Base-by-base conservation (phyloP, 2,113 vertebrate species). In the Tachysurus vachellii region DNA sequence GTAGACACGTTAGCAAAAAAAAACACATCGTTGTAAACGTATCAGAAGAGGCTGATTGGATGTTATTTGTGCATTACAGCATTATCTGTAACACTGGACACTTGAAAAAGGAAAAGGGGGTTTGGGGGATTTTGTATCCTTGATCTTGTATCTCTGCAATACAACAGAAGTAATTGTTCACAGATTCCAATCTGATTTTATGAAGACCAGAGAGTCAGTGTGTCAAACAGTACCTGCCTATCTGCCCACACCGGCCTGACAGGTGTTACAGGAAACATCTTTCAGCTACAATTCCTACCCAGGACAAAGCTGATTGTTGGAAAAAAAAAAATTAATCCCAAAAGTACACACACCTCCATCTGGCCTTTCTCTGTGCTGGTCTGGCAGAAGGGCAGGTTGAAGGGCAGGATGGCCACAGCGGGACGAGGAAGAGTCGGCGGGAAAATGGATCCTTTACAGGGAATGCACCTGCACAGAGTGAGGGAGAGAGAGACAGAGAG, bases 351-450 rank as follows among this genome's bases (percentile, higher is more conserved):
- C 96, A 99, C 98, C 98, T 99, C 98, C 98, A 99, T 97, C 91
- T 97, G 97, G 6, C 98, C 98, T 89, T 99, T 99, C 90, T 99
- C 98, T 56, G 98, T 99, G 86, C 91, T 36, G 68, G 91, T 95
- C 93, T 99, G 98, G 89, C 98, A 99, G 82, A 96, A 96, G 4
- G 97, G 98, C 83, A 99, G 95, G 28, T 96, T 93, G 90, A 99
- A 99, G 70, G 97, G 91, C 84, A 99, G 91, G 88, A 99, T 91
- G 19, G 96, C 96, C 64, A 99, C 96, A 0, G 97, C 97, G 1
- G 98, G 98, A 11, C 98, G 95, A 47, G 98, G 98, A 31, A 99
- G 96, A 0, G 98, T 99, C 17, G 98, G 96, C 23, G 98, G 98
- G 84, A 97, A 99, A 0, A 96, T 93, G 16, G 98, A 95, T 82